Base-by-base conservation (phyloP, 2,797 vertebrate species). In the Sciurus carolinensis region DNA sequence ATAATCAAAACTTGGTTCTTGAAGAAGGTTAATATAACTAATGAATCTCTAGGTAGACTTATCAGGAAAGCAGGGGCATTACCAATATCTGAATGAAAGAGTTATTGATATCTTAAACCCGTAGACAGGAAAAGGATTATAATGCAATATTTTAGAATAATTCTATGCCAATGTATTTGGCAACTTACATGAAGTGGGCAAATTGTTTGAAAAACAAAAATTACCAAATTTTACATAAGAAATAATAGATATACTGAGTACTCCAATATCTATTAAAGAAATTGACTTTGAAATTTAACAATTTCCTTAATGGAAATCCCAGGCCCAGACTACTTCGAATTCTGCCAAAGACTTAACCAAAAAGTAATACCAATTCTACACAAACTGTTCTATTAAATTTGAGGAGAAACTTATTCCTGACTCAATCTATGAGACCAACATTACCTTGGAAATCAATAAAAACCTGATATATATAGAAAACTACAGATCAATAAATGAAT, bases 181-280 rank as follows among this genome's bases (percentile, higher is more conserved):
- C 22, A 84, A 91, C 18, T 64, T 96, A 62, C 2, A 72, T 79
- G 4, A 91, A 71, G 22, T 67, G 17, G 12, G 28, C 7, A 80
- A 76, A 88, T 72, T 36, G 28, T 30, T 82, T 73, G 26, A 73
- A 73, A 88, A 92, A 94, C 15, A 87, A 80, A 79, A 92, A 17
- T 36, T 79, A 89, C 4, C 22, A 36, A 92, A 36, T 59, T 33
- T 85, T 13, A 59, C 30, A 88, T 20, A 62, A 72, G 33, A 79
- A 96, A 39, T 47, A 75, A 59, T 59, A 47, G 24, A 62, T 83
- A 91, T 2, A 9, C 7, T 42, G 20, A 59, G 33, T 36, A 92
- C 2, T 17, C 11, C 0, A 84, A 5, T 36, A 84, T 42, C 0
- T 50, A 67, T 67, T 42, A 84, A 79, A 80, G 28, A 85, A 88